A percentile compares a stretch with the other conserved stretches of the same genome.
Conservation (phyloP, 1,140 invertebrate genomes). For the Physella acuta region DNA sequence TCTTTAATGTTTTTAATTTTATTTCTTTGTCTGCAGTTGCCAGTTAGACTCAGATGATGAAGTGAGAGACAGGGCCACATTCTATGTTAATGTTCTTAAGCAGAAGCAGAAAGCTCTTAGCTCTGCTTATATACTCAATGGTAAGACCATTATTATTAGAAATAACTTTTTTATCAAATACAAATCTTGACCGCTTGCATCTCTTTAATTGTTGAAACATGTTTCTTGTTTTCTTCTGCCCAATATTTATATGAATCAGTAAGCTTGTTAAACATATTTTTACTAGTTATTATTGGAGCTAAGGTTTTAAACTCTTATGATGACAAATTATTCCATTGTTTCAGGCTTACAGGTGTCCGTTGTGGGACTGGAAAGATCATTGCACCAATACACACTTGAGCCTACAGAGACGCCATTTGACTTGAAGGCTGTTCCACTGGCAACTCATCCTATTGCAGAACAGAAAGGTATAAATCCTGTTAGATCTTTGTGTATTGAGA, state of each 20-base stretch:
- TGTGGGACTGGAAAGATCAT: slow-evolving; percentile 80
- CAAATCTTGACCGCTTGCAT: too few species aligned
- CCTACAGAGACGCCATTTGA: slow-evolving; percentile 81
- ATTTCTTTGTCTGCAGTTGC: slow-evolving; percentile 67
- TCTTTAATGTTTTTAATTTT: too few species aligned
- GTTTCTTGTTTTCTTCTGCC: neutral
- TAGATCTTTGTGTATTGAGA: too few species aligned
- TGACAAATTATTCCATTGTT: too few species aligned
- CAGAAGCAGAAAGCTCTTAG: slow-evolving; percentile 70
- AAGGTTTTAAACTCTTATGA: too few species aligned
- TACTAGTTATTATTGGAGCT: too few species aligned
- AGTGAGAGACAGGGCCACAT: slow-evolving; percentile 96
- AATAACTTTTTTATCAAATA: too few species aligned
- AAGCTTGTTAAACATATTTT: too few species aligned
- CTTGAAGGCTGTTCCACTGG: slow-evolving; percentile 81
- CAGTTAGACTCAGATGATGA: slow-evolving; percentile 97
- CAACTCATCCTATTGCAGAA: slow-evolving; percentile 64
- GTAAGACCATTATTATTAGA: slow-evolving; percentile 32
- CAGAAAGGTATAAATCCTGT: slow-evolving; percentile 49
- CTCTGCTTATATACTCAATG: slow-evolving; percentile 83
- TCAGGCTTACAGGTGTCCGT: slow-evolving; percentile 73
- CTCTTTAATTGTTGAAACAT: neutral
- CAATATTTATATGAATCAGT: too few species aligned
- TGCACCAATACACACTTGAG: slow-evolving; percentile 80
- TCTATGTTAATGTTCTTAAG: slow-evolving; percentile 86